Percentiles rank a stretch among this genome's conserved stretches.
These are phyloP conservation scores for Andrena bucephala DNA, from an alignment of 2,888 invertebrate species.

Conservation along the genomic window DNA sequence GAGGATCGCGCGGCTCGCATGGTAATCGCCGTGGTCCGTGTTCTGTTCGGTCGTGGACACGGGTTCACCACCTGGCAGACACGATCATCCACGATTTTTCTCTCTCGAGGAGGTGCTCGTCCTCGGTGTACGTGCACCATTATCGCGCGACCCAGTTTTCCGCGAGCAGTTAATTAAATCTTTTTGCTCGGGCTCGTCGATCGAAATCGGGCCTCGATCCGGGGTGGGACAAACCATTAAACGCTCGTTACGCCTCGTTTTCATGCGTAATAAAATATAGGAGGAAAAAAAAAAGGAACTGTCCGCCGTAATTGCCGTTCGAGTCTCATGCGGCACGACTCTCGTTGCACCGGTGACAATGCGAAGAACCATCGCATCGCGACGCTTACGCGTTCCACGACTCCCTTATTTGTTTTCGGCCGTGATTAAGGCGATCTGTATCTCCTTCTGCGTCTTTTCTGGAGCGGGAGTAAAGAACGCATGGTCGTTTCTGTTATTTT, in stretches of 20 bases:
- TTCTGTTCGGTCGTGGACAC: neutral
- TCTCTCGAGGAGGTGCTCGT: neutral
- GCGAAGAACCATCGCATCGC: neutral
- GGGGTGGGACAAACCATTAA: constrained; percentile 55
- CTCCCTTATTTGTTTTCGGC: constrained; percentile 20
- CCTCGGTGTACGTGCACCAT: constrained; percentile 50
- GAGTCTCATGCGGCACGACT: neutral
- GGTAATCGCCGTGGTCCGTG: constrained; percentile 29
- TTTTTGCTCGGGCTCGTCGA: constrained; percentile 34
- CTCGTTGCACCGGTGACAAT: constrained; percentile 40
- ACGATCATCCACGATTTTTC: constrained; percentile 24
- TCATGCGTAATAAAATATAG: constrained; percentile 34
- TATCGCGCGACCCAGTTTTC: constrained; percentile 67
- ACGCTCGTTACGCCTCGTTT: constrained; percentile 61
- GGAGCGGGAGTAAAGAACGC: neutral
- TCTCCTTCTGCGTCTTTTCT: neutral
- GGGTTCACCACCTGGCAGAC: neutral
- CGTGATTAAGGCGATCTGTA: constrained; percentile 1
- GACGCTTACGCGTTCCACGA: neutral
- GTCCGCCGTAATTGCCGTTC: constrained; percentile 36
- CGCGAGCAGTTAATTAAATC: constrained; percentile 65
- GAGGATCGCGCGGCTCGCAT: constrained; percentile 48
- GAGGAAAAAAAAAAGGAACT: constrained; percentile 12
- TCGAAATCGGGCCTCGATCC: constrained; percentile 36
- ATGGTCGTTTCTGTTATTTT: neutral